Conservation (phyloP, 2,888 invertebrate genomes). For the Gisinianus flammeolus region DNA sequence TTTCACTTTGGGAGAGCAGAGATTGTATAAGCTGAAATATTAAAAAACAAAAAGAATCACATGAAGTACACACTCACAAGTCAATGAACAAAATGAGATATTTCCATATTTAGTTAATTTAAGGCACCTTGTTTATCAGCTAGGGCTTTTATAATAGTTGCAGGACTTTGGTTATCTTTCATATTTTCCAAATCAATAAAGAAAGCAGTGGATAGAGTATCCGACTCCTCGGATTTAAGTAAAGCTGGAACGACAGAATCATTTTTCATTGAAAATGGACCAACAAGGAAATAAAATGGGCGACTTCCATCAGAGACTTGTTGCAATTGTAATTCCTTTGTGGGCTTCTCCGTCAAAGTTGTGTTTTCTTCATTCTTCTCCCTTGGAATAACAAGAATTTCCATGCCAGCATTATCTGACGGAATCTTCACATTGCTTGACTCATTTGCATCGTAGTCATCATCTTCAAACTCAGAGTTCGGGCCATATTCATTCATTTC, state of each 20-base stretch:
- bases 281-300: constrained; percentile 28
- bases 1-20: neutral
- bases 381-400: too few species aligned
- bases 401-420: too few species aligned
- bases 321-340: neutral
- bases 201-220: neutral
- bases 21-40: neutral
- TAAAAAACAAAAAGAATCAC: neutral
- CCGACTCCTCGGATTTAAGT: neutral
- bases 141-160: neutral
- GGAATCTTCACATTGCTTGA: too few species aligned
- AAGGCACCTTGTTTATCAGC: constrained; percentile 5
- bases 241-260: neutral
- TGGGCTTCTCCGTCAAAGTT: neutral
- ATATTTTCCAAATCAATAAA: neutral
- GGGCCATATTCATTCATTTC: too few species aligned
- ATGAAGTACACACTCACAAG: neutral
- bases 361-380: too few species aligned
- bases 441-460: too few species aligned
- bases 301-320: neutral
- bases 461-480: too few species aligned
- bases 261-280: constrained; percentile 14
- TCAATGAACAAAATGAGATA: neutral
- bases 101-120: neutral
- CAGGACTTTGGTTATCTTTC: neutral